phyloP scores from a whole-genome alignment of 2,797 vertebrate species.

The Nothura maculosa region DNA sequence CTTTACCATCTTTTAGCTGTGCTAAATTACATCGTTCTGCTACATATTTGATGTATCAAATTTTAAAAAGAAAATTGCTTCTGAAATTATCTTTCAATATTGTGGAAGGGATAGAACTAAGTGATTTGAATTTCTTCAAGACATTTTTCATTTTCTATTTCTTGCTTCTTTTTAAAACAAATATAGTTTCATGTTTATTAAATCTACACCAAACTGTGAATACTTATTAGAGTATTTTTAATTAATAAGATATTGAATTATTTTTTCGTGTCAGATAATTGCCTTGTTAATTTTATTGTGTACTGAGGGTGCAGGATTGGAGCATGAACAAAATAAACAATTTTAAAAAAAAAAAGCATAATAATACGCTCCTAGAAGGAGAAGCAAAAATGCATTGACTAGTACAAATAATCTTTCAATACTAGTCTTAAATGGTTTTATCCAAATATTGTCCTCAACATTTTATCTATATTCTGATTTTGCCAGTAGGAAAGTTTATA shows the following conservation, averaged over 20 bases:
- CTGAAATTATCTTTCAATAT: background rate
- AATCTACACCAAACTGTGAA: background rate
- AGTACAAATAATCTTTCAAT: background rate
- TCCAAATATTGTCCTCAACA: background rate
- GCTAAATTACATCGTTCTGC: background rate
- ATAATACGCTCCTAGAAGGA: background rate
- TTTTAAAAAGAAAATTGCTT: background rate
- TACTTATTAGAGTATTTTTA: background rate
- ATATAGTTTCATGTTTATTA: background rate
- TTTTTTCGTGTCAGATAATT: background rate
- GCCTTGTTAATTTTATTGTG: background rate
- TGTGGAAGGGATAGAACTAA: accelerated
- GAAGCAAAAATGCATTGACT: background rate
- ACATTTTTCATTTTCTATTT: background rate
- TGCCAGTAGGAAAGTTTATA: background rate
- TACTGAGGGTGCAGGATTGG: background rate
- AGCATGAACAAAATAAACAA: background rate
- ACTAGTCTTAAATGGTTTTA: background rate
- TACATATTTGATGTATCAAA: background rate
- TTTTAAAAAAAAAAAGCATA: background rate
- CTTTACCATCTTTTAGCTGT: background rate
- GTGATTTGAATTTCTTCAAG: background rate
- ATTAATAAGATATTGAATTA: background rate
- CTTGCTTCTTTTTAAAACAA: background rate
- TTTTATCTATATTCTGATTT: background rate